These are phyloP conservation scores for Selene dorsalis DNA, from an alignment of 2,797 vertebrate species.

Conservation along the genomic window DNA sequence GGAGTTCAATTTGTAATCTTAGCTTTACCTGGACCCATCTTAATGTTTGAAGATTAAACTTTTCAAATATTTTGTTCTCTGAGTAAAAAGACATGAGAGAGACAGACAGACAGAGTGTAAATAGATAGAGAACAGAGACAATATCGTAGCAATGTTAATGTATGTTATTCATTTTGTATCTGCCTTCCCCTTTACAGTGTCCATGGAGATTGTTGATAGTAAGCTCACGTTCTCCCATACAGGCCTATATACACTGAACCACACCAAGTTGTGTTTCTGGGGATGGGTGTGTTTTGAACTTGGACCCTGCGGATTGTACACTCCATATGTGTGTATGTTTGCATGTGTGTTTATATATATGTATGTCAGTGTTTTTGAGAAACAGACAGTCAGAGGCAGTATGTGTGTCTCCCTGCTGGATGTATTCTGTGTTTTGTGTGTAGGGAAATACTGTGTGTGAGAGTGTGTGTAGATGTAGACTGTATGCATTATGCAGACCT, in stretches of 20 bases:
- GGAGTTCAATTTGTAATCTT: not conserved
- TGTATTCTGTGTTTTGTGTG: conserved; percentile 43
- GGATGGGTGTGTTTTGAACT: conserved; percentile 22
- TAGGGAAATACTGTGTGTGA: conserved; percentile 50
- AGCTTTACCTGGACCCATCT: not conserved
- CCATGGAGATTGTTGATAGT: conserved; percentile 70
- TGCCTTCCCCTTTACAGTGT: conserved; percentile 58
- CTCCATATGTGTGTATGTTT: conserved; percentile 45
- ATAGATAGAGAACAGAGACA: not conserved
- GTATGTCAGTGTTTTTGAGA: conserved; percentile 42
- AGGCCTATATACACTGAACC: not conserved
- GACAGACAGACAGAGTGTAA: not conserved
- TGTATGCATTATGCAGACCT: conserved; percentile 84
- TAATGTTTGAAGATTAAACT: not conserved
- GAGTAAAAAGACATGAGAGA: not conserved
- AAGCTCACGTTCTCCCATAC: not conserved
- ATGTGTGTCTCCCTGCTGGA: conserved; percentile 41
- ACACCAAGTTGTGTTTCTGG: conserved; percentile 13
- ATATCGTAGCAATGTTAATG: conserved; percentile 33
- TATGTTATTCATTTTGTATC: conserved; percentile 41
- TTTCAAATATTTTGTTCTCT: not conserved
- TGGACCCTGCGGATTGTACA: conserved; percentile 3
- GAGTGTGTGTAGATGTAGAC: conserved; percentile 68
- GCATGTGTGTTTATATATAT: conserved; percentile 25
- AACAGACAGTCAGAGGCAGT: conserved; percentile 34